Base-by-base conservation (phyloP, 2,888 invertebrate species). In the Elegia similella region DNA sequence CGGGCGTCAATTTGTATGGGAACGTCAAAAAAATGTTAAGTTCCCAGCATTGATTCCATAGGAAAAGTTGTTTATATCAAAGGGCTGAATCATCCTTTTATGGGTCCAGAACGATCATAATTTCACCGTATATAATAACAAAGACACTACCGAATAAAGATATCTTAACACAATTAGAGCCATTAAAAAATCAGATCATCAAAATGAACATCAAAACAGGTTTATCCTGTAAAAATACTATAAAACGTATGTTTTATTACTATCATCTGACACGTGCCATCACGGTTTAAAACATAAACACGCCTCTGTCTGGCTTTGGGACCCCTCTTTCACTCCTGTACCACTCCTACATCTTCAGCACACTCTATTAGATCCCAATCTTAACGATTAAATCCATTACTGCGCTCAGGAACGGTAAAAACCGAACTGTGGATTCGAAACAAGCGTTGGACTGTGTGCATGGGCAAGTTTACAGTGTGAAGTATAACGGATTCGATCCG, bases 251-350 rank as follows among this genome's bases (percentile, higher is more conserved):
- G 86, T 75, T 73, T 64, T 69, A 64, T 70, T 69, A 74, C 75
- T 75, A 70, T 82, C 82, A 82, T 77, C 70, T 73, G 73, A 86
- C 89, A 85, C 88, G 88, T 86, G 88, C 88, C 84, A 65, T 66
- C 65, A 57, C 67, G 34, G 30, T 60, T 70, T 71, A 65, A 65
- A 75, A 80, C 77, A 80, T 83, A 85, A 84, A 84, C 74, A 38
- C 73, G 73, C 72, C 72, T 74, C 69, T 72, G 72, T 71, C 72
- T 74, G 70, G 67, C 34, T 61, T 62, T 66, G 59, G 58, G 70
- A 79, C 80, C 78, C 82, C 79, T 72, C 75, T 76, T 73, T 65
- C 63, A 68, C 65, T 61, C 62, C 66, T 62, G 67, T 67, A 80
- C 73, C 65, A 73, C 32, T 6, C 30, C 32, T 53, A 47, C 29